Base-by-base conservation (phyloP, 2,888 invertebrate genomes). In the Papilio elwesi region DNA sequence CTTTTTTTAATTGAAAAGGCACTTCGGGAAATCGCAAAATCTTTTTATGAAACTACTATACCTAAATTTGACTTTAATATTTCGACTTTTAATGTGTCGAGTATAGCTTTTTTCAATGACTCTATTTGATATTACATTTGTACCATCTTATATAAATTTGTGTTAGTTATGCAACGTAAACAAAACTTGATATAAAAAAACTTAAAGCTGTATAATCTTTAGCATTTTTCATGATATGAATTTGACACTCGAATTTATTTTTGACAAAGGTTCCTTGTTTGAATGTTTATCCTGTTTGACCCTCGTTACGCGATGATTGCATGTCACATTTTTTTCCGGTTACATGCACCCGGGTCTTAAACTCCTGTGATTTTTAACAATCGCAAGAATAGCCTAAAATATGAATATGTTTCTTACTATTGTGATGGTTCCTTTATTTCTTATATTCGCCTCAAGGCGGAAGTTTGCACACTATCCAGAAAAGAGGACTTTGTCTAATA, bases 191-290 rank as follows among this genome's bases (percentile, higher is more conserved):
- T 43, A 43, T 43, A 43, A 43, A 43, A n/a, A 43, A 43, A 9
- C 7, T 43, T 43, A 9, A 43, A 43, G 43, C 43, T 43, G 7
- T 26, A n/a, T 69, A 62, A 43, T 69, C 9, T 38, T 9, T 62
- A 62, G n/a, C 15, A 15, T 36, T 51, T 62, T 15, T 62, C 38
- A 62, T 15, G 62, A 57, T 62, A 15, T 59, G 62, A 69, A 26
- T 66, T 43, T 71, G 57, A 64, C 68, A 69, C n/a, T 64, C 51
- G 57, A 43, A 73, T 73, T 68, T 73, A 73, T 69, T 68, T 68
- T 68, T 65, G 73, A 73, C 57, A 73, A 65, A 68, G 68, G 68
- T 73, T 73, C 49, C 51, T 68, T 26, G 26, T 26, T 26, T 65
- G 49, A 26, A 65, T 48, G 63, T 13, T 69, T 73, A 73, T 64